phyloP scores from a whole-genome alignment of 2,888 invertebrate genomes.

The Beris morrisii region DNA sequence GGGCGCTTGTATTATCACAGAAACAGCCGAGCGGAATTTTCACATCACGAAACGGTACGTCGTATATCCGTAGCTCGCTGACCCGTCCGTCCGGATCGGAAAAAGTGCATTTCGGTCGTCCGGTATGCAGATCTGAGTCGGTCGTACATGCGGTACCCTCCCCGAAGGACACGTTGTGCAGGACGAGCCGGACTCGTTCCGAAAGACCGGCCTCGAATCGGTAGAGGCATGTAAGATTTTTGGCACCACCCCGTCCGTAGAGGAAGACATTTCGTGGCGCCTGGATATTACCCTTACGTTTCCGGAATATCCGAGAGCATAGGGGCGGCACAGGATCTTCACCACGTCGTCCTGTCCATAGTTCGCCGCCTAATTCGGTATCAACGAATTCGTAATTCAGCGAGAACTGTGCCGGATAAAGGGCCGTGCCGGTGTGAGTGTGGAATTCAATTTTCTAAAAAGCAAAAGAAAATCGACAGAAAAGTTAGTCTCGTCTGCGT shows the following conservation, averaged over 20 bases:
- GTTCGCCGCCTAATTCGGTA: constrained; percentile 72
- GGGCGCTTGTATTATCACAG: constrained; percentile 70
- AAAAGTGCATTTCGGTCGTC: constrained; percentile 63
- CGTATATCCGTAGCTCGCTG: constrained; percentile 63
- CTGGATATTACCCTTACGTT: constrained; percentile 65
- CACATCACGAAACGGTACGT: constrained; percentile 69
- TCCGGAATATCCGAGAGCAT: constrained; percentile 67
- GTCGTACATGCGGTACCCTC: constrained; percentile 67
- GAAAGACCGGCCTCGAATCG: constrained; percentile 70
- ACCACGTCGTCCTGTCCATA: constrained; percentile 60
- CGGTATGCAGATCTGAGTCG: constrained; percentile 72
- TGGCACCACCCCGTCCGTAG: constrained; percentile 81
- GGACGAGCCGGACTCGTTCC: constrained; percentile 66
- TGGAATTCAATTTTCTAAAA: constrained; percentile 61
- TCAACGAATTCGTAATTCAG: constrained; percentile 83
- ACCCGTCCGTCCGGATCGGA: constrained; percentile 54
- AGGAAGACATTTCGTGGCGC: constrained; percentile 77
- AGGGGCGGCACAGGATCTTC: constrained; percentile 57
- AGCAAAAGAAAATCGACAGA: background rate
- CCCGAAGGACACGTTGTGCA: constrained; percentile 75
- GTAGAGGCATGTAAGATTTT: constrained; percentile 75
- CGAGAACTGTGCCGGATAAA: constrained; percentile 74
- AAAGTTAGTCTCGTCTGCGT: background rate
- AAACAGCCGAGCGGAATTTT: constrained; percentile 73
- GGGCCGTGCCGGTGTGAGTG: constrained; percentile 72